Percentiles rank a stretch among this genome's conserved stretches.
Evolutionary conservation across 2,113 vertebrate genomes (phyloP).

Genomic region (Pica pica): DNA sequence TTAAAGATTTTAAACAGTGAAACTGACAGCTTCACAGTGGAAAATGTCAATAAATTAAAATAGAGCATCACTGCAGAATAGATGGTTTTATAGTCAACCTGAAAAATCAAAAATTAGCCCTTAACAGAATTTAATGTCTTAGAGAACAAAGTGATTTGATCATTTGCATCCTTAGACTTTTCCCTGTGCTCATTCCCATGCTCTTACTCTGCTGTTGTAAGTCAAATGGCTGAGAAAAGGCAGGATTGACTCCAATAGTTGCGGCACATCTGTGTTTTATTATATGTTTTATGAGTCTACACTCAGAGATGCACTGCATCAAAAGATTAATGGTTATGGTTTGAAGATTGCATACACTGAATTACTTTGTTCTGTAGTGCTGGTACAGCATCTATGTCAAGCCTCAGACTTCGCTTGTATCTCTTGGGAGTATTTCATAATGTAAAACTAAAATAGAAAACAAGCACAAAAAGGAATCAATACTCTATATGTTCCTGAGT

Average conservation of each 20-base stretch:
- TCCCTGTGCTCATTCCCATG: background rate
- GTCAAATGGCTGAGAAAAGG: constrained; percentile 3
- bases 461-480: constrained; percentile 8
- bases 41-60: background rate
- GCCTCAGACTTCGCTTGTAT: background rate
- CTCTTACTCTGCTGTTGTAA: background rate
- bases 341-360: constrained; percentile 37
- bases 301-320: constrained; percentile 2
- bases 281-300: constrained; percentile 8
- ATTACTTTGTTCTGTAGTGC: constrained; percentile 24
- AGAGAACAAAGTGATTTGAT: background rate
- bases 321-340: constrained; percentile 53
- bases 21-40: background rate
- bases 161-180: background rate
- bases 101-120: background rate
- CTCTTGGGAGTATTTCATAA: constrained; percentile 29
- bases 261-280: constrained; percentile 33
- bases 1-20: background rate
- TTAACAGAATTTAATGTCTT: background rate
- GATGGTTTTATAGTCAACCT: background rate
- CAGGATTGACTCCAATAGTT: background rate
- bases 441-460: constrained; percentile 47
- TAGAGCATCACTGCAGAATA: background rate
- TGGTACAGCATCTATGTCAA: constrained; percentile 24
- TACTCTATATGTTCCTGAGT: background rate